Conservation (phyloP, 1,140 invertebrate genomes). For the Popillia japonica region DNA sequence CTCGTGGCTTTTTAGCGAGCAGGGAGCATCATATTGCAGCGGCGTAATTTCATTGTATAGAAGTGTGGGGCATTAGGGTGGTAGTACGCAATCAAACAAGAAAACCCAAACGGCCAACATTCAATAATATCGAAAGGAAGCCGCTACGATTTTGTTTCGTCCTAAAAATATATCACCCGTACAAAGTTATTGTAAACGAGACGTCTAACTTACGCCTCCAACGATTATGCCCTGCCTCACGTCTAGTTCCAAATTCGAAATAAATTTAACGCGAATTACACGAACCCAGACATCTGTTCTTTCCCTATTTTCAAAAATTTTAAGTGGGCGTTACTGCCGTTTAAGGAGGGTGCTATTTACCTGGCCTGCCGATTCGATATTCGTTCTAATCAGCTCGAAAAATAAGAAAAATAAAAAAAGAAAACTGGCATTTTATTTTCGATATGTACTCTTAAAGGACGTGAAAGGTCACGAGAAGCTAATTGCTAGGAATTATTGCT, state of each 20-base stretch:
- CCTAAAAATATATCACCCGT: background rate
- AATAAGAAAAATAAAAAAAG: too few relatives aligned
- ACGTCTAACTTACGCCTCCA: background rate
- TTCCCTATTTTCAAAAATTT: background rate
- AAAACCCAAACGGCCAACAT: slow-evolving; percentile 24
- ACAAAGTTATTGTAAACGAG: background rate
- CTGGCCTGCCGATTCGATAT: too few relatives aligned
- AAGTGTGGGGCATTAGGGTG: background rate
- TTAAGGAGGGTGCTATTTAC: background rate
- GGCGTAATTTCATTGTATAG: slow-evolving; percentile 39
- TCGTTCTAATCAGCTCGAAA: too few relatives aligned
- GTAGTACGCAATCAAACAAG: slow-evolving; percentile 37
- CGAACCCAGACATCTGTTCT: background rate
- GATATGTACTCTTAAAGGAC: background rate
- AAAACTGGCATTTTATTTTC: slow-evolving; percentile 25
- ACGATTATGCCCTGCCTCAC: background rate
- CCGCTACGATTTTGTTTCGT: background rate
- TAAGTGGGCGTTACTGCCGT: background rate
- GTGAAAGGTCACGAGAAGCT: slow-evolving; percentile 37
- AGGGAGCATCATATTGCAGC: slow-evolving; percentile 41
- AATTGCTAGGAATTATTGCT: slow-evolving; percentile 42
- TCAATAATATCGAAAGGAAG: background rate
- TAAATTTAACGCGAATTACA: background rate
- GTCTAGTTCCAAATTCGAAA: background rate
- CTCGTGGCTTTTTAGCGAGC: slow-evolving; percentile 36